Base-by-base conservation (phyloP, 1,140 invertebrate genomes). In the Nebria ingens region DNA sequence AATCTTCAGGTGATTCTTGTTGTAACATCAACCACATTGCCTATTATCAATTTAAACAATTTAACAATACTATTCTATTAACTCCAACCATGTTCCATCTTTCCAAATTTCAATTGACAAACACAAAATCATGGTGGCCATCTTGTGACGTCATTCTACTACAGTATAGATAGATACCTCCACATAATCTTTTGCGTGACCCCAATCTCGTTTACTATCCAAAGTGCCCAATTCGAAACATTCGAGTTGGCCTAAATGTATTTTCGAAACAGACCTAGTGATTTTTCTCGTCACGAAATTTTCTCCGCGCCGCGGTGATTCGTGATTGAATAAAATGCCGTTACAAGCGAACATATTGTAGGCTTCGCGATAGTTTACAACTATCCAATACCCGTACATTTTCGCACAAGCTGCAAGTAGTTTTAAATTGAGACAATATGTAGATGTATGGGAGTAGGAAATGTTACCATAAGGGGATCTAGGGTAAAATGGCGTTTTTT, bases 1-100 rank as follows among this genome's bases (percentile, higher is more conserved):
- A 99, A 75, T 99, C 96, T 51, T 98, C 89, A 0, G 97, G 89
- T 42, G 75, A 72, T 0, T 93, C 82, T 69, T 91, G 87, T 71
- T 99, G 97, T n/a, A 99, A 75, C 91, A 99, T 99, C 66, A 96
- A 71, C 96, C 96, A 99, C 97, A 99, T 99, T 11, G 95, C 97
- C 88, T 95, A 66, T 3, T 74, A 69, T 65, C 40, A 61, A 21
- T 42, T 53, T 42, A n/a, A 20, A 56, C 45, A 34, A 54, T 29
- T 11, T 52, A 23, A n/a, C n/a, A n/a, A n/a, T n/a, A n/a, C n/a
- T n/a, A n/a, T n/a, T n/a, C n/a, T n/a, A n/a, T n/a, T n/a, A n/a
- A n/a, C n/a, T n/a, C n/a, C n/a, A n/a, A 19, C 21, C 34, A 56
- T 19, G 11, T 13, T 54, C 9, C 49, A 13, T 50, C 19, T n/a